These are phyloP conservation scores for Mustela nigripes DNA, from an alignment of 2,113 vertebrate genomes.

Conservation along the genomic window DNA sequence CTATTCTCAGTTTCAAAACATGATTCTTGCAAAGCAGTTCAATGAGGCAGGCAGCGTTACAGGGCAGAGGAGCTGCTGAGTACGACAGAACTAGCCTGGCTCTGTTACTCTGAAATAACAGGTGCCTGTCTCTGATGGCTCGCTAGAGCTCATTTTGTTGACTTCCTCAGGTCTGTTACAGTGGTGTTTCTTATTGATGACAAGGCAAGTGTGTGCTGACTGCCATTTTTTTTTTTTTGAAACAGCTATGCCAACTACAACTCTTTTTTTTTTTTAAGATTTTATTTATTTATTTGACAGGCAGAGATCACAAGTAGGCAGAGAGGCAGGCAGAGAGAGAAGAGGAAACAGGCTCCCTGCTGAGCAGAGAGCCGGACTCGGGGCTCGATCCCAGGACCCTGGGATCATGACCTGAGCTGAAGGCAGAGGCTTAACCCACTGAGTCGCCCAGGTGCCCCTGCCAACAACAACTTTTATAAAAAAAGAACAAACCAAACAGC, in stretches of 20 bases:
- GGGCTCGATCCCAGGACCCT: too few relatives aligned
- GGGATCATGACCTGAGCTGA: too few relatives aligned
- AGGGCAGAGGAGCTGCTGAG: background rate
- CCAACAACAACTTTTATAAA: background rate
- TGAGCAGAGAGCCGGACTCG: too few relatives aligned
- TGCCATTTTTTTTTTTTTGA: background rate
- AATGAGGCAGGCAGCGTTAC: background rate
- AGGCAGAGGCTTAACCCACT: too few relatives aligned
- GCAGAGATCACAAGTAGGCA: too few relatives aligned
- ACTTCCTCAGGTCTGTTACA: background rate
- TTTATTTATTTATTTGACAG: too few relatives aligned
- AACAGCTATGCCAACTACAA: background rate
- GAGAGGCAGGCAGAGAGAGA: too few relatives aligned
- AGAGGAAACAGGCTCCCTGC: too few relatives aligned
- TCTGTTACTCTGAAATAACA: background rate
- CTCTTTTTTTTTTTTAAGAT: too few relatives aligned
- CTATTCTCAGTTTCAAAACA: background rate
- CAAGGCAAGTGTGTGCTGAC: background rate
- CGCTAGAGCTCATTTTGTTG: background rate
- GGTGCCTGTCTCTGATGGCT: background rate
- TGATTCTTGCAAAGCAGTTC: background rate
- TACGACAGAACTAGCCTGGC: background rate
- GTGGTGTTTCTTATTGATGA: background rate
- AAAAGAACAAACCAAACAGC: background rate
- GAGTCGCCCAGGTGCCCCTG: background rate